Conservation (phyloP, 2,888 invertebrate genomes). For the Apoderus coryli region DNA sequence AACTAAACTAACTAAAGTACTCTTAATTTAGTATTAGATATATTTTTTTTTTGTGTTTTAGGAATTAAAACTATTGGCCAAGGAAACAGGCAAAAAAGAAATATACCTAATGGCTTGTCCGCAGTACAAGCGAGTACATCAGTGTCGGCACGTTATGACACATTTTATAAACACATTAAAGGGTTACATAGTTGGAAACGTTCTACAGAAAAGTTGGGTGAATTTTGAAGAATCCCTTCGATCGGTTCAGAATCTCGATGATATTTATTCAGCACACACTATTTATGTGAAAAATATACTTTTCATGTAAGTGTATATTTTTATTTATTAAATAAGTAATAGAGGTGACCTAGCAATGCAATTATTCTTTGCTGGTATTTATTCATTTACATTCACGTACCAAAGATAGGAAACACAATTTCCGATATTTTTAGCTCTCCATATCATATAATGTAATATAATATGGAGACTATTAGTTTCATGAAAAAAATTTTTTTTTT, state of each 20-base stretch:
- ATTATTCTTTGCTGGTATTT: too few species aligned
- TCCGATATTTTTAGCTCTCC: too few species aligned
- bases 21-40: too few species aligned
- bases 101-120: conserved; percentile 39
- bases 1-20: too few species aligned
- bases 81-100: conserved; percentile 27
- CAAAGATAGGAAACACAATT: too few species aligned
- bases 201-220: conserved; percentile 60
- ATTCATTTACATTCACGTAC: too few species aligned
- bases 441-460: too few species aligned
- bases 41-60: conserved; percentile 31
- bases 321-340: conserved; percentile 1
- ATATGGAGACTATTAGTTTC: too few species aligned
- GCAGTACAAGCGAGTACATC: conserved; percentile 56
- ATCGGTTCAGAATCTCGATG: conserved; percentile 51
- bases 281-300: conserved; percentile 60
- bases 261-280: conserved; percentile 56
- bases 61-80: conserved; percentile 39
- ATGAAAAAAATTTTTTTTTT: too few species aligned
- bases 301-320: conserved; percentile 36
- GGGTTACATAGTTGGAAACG: conserved; percentile 63
- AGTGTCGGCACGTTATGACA: conserved; percentile 59
- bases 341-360: not conserved
- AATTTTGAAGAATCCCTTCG: conserved; percentile 54
- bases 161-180: conserved; percentile 62